Percentiles rank a stretch among this genome's conserved stretches.
Evolutionary conservation across 2,113 vertebrate species (phyloP).

Genomic region (Cnemophilus loriae): DNA sequence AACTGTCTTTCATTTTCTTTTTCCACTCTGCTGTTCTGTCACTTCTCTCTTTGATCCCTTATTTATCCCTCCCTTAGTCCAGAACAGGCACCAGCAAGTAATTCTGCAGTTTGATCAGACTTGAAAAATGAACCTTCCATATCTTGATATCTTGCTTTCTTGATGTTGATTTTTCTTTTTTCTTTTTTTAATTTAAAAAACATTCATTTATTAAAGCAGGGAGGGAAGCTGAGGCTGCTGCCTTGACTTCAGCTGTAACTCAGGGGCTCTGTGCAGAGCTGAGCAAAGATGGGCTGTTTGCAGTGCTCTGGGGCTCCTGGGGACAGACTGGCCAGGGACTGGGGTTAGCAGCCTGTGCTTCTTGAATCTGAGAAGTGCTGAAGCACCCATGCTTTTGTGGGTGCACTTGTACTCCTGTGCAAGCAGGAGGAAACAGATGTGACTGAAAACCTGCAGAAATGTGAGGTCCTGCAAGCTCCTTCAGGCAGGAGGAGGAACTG

Average conservation of each 20-base stretch:
- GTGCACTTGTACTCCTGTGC: background rate
- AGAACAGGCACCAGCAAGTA: background rate
- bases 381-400: background rate
- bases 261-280: background rate
- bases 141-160: background rate
- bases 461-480: background rate
- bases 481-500: background rate
- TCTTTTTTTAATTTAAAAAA: background rate
- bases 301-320: background rate
- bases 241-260: background rate
- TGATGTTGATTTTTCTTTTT: background rate
- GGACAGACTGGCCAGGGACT: background rate
- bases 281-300: background rate
- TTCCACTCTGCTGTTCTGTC: background rate
- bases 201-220: too few species aligned
- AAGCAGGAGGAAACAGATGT: background rate
- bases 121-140: background rate
- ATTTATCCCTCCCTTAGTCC: background rate
- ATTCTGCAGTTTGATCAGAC: background rate
- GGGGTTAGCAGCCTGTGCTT: rapidly evolving
- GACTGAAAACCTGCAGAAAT: background rate
- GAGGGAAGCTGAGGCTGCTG: background rate
- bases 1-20: background rate
- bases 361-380: background rate
- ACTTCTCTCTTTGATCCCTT: background rate